Evolutionary conservation across 2,888 invertebrate species (phyloP).

Genomic region (Thecocarcelia acutangulata): DNA sequence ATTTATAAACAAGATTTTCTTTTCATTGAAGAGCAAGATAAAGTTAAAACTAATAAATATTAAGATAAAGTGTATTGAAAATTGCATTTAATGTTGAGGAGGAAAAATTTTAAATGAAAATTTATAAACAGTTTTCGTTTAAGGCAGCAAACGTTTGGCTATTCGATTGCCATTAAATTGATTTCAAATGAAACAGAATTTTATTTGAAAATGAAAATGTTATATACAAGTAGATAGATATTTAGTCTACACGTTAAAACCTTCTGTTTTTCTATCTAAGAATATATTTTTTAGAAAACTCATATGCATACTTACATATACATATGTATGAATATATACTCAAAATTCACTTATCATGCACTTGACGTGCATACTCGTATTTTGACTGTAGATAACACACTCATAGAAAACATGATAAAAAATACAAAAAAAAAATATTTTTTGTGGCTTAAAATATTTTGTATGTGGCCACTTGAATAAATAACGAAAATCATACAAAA

Average conservation of each 20-base stretch:
- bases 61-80: constrained; percentile 41
- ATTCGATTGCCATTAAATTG: background rate
- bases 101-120: background rate
- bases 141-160: background rate
- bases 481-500: constrained; percentile 52
- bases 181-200: too few species aligned
- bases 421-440: background rate
- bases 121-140: constrained; percentile 1
- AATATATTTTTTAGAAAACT: background rate
- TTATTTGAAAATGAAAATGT: too few species aligned
- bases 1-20: background rate
- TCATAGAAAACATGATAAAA: constrained; percentile 20
- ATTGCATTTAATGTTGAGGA: constrained; percentile 2
- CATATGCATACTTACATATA: background rate
- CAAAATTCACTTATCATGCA: constrained; percentile 48
- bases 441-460: constrained; percentile 19
- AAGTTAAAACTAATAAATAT: constrained; percentile 42
- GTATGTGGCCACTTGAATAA: constrained; percentile 61
- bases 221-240: too few species aligned
- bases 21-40: constrained; percentile 1
- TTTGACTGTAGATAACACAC: constrained; percentile 38
- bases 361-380: constrained; percentile 61
- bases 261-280: too few species aligned
- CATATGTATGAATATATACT: constrained; percentile 21
- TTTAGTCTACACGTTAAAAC: too few species aligned